phyloP scores from a whole-genome alignment of 2,888 invertebrate species.

The Uropetala carovei region DNA sequence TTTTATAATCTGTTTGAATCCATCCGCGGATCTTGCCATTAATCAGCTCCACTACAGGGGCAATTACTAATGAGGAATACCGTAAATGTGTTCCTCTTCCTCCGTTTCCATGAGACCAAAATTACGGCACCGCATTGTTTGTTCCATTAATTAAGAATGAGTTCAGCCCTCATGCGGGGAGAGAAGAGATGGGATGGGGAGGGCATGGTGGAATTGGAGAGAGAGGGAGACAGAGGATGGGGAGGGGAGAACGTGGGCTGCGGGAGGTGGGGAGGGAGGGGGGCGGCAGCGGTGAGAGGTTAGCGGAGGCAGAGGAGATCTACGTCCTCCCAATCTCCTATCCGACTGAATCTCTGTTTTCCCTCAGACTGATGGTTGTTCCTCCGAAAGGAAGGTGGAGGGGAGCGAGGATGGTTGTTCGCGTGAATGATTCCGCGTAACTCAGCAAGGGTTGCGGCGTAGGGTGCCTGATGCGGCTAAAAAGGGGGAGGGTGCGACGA shows the following conservation, averaged over 20 bases:
- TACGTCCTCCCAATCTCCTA: neutral
- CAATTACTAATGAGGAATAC: constrained; percentile 53
- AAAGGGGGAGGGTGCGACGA: neutral
- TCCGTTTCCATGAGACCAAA: constrained; percentile 26
- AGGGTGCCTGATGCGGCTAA: neutral
- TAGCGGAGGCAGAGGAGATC: neutral
- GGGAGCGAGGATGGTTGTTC: neutral
- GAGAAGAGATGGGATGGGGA: too few relatives aligned
- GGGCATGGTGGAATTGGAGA: neutral
- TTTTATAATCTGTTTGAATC: too few relatives aligned
- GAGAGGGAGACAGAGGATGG: neutral
- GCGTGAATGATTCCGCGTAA: constrained; percentile 36
- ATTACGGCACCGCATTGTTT: constrained; percentile 53
- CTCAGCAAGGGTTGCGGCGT: neutral
- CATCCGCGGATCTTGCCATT: neutral
- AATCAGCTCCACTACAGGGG: constrained; percentile 33
- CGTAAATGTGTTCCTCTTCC: constrained; percentile 34
- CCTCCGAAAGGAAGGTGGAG: neutral
- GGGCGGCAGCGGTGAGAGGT: neutral
- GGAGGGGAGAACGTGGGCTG: neutral
- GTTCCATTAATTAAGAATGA: constrained; percentile 49
- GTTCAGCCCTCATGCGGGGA: constrained; percentile 25
- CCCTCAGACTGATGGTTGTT: neutral
- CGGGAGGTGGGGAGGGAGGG: neutral
- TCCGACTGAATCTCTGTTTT: neutral